Evolutionary conservation across 1,140 invertebrate species (phyloP), one percentile per base, ranked within the genome.

Genomic region (Parasteatoda tepidariorum): DNA sequence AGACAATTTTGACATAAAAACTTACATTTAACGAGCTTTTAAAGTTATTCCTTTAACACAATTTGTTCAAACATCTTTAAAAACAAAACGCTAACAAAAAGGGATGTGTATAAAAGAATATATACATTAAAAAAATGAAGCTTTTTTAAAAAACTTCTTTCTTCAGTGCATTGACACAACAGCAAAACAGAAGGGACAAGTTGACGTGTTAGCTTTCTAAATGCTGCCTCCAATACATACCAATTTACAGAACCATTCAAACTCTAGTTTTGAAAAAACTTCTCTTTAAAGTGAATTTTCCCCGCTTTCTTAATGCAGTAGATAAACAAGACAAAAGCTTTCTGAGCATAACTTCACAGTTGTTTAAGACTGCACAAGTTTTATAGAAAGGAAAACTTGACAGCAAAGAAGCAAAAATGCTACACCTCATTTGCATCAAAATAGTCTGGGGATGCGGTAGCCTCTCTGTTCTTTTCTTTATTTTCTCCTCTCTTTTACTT

Each of bases 351-450:
- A 38, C 76, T 79, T 79, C 64, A 57, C 76, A 79, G 48, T 26
- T 79, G 59, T 41, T 68, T 79, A 55, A 41, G 28, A 48, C 18
- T 68, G 59, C 38, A 68, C 62, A 55, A 79, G 76, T 38, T 57
- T 68, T 48, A 24, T 66, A 54, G 54, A 78, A 64, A n/a, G 26
- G 15, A 38, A 38, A 64, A 66, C 48, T 66, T 78, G 74, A 78
- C 74, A 78, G 74, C n/a, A 30, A 26, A 78, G 66, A 38, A 30
- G 30, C 24, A 64, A 54, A 57, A 64, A 24, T 22, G 62, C 30
- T 68, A 62, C 24, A 57, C 26, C 64, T 68, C 22, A 79, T 79
- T 79, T 79, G 64, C 76, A 79, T 68, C 48, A 68, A 30, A 68
- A 64, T 30, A 28, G 6, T 13, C 13, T 13, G 5, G 24, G 55